Conservation (phyloP, 2,113 vertebrate species). For the Pseudorectes ferrugineus region DNA sequence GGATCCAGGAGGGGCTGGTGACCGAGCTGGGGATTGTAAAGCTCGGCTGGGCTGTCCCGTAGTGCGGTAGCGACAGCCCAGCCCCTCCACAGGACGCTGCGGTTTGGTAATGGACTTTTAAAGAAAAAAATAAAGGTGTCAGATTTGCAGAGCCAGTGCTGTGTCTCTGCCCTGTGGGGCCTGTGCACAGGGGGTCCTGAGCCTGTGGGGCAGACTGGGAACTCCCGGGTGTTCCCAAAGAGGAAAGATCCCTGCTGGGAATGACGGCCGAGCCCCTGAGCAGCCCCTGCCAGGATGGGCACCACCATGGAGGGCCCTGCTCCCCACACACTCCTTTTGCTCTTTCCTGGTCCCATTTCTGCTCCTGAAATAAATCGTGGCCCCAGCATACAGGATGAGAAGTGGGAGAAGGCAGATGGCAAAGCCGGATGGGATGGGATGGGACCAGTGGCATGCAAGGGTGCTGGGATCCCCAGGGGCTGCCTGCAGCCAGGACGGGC, state of each 20-base stretch:
- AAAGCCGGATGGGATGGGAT: not conserved
- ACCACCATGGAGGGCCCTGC: not conserved
- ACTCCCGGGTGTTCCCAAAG: not conserved
- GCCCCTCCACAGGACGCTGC: not conserved
- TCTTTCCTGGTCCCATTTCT: not conserved
- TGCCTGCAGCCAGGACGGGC: not conserved
- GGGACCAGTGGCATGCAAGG: not conserved
- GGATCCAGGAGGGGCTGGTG: not conserved
- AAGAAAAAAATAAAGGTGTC: conserved; percentile 35
- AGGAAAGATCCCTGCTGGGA: not conserved
- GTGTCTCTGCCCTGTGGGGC: not conserved
- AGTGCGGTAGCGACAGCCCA: not conserved
- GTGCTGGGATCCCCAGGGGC: not conserved
- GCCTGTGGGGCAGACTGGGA: fast-evolving
- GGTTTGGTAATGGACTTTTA: not conserved
- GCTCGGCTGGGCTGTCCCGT: not conserved
- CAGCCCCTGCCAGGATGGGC: not conserved
- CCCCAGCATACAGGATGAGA: not conserved
- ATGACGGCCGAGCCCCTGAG: not conserved
- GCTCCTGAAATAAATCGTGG: not conserved
- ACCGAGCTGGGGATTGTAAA: not conserved
- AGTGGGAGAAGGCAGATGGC: fast-evolving
- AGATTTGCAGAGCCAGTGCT: conserved; percentile 1
- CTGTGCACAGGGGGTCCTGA: fast-evolving
- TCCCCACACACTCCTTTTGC: not conserved